These are phyloP conservation scores for Trichopria drosophilae DNA, from an alignment of 2,888 invertebrate genomes.

Conservation along the genomic window DNA sequence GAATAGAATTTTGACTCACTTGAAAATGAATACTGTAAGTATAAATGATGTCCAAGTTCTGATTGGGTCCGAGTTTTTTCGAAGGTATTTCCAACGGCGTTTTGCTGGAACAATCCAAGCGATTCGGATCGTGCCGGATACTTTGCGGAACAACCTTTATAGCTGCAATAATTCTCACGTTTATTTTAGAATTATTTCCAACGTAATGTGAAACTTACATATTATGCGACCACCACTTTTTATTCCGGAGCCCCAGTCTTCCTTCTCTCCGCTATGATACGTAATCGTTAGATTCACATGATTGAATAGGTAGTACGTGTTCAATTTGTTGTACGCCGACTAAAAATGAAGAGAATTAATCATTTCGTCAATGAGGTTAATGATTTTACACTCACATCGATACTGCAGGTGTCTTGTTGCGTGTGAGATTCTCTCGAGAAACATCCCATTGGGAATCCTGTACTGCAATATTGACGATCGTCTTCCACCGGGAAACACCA, in stretches of 20 bases:
- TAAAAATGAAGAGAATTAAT: too few species aligned
- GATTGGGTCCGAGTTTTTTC: slow-evolving; percentile 59
- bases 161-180: slow-evolving; percentile 51
- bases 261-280: slow-evolving; percentile 85
- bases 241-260: slow-evolving; percentile 84
- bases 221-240: slow-evolving; percentile 85
- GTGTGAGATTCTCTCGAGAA: slow-evolving; percentile 65
- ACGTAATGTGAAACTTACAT: slow-evolving; percentile 52
- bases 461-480: slow-evolving; percentile 81
- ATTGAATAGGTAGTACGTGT: slow-evolving; percentile 92
- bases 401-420: slow-evolving; percentile 46
- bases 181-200: slow-evolving; percentile 32
- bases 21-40: slow-evolving; percentile 84
- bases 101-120: slow-evolving; percentile 51
- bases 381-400: slow-evolving; percentile 40
- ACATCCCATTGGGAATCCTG: slow-evolving; percentile 98
- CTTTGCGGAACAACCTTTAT: slow-evolving; percentile 61
- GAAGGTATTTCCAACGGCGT: slow-evolving; percentile 73
- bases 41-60: slow-evolving; percentile 72
- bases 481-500: slow-evolving; percentile 86
- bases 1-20: slow-evolving; percentile 53
- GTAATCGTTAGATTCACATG: slow-evolving; percentile 93
- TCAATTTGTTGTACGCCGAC: slow-evolving; percentile 65
- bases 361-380: neutral
- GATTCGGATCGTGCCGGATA: slow-evolving; percentile 58